Evolutionary conservation across 2,113 vertebrate species (phyloP).

Genomic region (Uria lomvia): DNA sequence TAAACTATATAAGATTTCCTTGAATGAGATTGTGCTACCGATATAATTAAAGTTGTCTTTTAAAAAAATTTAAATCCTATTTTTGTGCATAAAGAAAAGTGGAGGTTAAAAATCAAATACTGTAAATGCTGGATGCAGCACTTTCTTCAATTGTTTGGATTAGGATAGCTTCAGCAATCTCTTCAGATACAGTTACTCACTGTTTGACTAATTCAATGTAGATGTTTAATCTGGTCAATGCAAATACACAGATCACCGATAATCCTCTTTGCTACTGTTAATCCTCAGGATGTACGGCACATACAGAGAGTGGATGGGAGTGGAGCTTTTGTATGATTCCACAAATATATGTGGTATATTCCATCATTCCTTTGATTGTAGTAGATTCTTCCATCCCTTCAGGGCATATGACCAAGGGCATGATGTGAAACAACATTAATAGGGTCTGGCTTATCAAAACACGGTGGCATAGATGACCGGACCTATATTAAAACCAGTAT

Average conservation of each 20-base stretch:
- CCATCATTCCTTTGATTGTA: not conserved
- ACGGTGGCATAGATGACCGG: not conserved
- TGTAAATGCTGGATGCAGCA: not conserved
- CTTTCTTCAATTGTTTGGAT: constrained; percentile 51
- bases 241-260: constrained; percentile 60
- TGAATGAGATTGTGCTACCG: not conserved
- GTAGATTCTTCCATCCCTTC: not conserved
- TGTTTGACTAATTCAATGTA: constrained; percentile 49
- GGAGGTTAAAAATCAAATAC: constrained; percentile 42
- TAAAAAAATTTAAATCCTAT: not conserved
- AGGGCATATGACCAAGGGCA: not conserved
- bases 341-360: not conserved
- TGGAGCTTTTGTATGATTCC: not conserved
- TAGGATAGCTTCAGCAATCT: constrained; percentile 55
- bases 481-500: not conserved
- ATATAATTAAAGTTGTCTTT: constrained; percentile 4
- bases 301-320: not conserved
- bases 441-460: not conserved
- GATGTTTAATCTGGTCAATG: constrained; percentile 61
- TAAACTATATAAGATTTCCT: not conserved
- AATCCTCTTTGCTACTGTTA: constrained; percentile 60
- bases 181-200: constrained; percentile 53
- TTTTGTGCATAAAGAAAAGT: not conserved
- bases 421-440: not conserved
- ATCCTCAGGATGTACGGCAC: constrained; percentile 29